phyloP scores from a whole-genome alignment of 2,797 vertebrate species.

The Megaceryle alcyon region DNA sequence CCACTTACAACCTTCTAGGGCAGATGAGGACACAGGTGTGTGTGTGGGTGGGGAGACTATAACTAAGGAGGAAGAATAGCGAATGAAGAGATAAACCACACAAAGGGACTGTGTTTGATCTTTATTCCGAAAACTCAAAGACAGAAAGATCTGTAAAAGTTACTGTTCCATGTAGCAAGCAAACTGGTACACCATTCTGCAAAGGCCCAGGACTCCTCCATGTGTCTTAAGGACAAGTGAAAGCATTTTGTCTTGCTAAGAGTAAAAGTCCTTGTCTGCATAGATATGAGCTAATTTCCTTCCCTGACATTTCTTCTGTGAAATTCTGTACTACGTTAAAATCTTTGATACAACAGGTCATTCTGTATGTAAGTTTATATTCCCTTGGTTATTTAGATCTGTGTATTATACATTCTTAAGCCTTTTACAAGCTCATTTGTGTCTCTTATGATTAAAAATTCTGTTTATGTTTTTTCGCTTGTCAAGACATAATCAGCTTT shows the following conservation, averaged over 20 bases:
- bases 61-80: constrained; percentile 38
- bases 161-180: background rate
- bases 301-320: background rate
- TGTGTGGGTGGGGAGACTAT: constrained; percentile 22
- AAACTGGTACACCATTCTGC: background rate
- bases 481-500: constrained; percentile 61
- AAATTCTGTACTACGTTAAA: background rate
- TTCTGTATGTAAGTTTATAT: background rate
- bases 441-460: constrained; percentile 54
- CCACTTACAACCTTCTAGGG: background rate
- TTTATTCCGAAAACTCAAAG: constrained; percentile 46
- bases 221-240: background rate
- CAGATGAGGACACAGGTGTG: constrained; percentile 46
- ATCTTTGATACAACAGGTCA: constrained; percentile 7
- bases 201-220: background rate
- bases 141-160: background rate
- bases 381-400: constrained; percentile 8
- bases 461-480: constrained; percentile 51
- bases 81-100: constrained; percentile 53
- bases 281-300: background rate
- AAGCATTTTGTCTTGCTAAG: background rate
- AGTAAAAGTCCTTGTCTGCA: background rate
- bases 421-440: constrained; percentile 42
- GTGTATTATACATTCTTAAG: background rate
- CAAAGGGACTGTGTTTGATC: constrained; percentile 43